Base-by-base conservation (phyloP, 2,888 invertebrate genomes). In the Cetonia aurata region DNA sequence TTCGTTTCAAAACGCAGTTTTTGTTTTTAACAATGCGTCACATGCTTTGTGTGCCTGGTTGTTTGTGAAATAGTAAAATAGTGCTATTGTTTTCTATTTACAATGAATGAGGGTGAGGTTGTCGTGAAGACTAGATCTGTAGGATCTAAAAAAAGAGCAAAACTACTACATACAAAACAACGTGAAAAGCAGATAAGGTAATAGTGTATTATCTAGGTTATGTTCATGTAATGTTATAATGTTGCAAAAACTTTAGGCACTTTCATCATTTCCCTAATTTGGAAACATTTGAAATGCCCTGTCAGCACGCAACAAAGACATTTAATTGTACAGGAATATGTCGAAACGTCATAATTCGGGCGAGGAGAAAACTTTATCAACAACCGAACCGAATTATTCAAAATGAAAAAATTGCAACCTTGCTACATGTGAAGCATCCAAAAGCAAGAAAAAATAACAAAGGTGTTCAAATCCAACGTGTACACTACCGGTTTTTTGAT, bases 81-180 rank as follows among this genome's bases (percentile, higher is more conserved):
- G 25, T 25, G 25, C 25, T 25, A 25, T 25, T 25, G 25, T 25
- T 25, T 25, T 25, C 25, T 25, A 25, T 25, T 25, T 25, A 25
- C 44, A n/a, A 44, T 44, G 44, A 44, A 13, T 44, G 44, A 44
- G 13, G 12, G 44, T 44, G 44, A 44, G 44, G 13, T 44, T 44
- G 10, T 44, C 13, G 44, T 44, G 13, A 44, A 44, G 13, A 13
- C 3, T 10, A 10, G 6, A 1, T 44, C 44, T 44, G 44, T 44
- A 44, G 44, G 13, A 44, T 44, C 44, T 44, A 44, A 6, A 44
- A 44, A 44, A 44, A 44, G 44, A 6, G 44, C 44, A 25, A 25
- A 4, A 25, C 1, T 1, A 3, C 1, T 4, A 3, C 3, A 25
- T 4, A 25, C 4, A 25, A 44, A n/a, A 1, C 2, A 10, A 13